phyloP scores from a whole-genome alignment of 2,888 invertebrate genomes.

The Ectemnius lituratus region DNA sequence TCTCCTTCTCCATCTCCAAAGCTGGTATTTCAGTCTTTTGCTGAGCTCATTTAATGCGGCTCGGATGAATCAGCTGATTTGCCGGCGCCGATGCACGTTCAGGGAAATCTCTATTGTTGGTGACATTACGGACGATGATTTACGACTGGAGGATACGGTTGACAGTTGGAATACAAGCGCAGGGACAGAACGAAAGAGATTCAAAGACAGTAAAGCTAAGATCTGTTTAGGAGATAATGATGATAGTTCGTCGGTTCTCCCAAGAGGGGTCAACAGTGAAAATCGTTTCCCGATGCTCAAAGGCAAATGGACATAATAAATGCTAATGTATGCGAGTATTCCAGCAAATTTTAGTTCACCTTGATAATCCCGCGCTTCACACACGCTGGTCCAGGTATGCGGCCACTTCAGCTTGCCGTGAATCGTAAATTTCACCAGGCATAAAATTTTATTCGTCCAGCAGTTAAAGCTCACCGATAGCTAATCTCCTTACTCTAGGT shows the following conservation, averaged over 20 bases:
- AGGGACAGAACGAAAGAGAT: not conserved
- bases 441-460: not conserved
- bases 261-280: not conserved
- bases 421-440: not conserved
- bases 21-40: constrained; percentile 3
- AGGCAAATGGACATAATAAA: not conserved
- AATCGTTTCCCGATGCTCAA: not conserved
- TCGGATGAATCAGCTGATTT: constrained; percentile 44
- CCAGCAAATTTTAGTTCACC: not conserved
- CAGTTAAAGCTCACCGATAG: not conserved
- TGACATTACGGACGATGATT: constrained; percentile 1
- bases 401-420: not conserved
- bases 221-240: not conserved
- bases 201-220: not conserved
- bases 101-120: not conserved
- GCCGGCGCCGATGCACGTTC: constrained; percentile 7
- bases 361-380: not conserved
- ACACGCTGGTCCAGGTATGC: too few species aligned
- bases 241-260: too few species aligned
- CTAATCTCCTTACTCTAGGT: not conserved
- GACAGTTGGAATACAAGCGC: not conserved
- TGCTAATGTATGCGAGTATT: constrained; percentile 1
- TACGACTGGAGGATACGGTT: not conserved
- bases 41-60: constrained; percentile 27
- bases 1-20: not conserved